phyloP scores from a whole-genome alignment of 2,113 vertebrate genomes.

The Eonycteris spelaea region DNA sequence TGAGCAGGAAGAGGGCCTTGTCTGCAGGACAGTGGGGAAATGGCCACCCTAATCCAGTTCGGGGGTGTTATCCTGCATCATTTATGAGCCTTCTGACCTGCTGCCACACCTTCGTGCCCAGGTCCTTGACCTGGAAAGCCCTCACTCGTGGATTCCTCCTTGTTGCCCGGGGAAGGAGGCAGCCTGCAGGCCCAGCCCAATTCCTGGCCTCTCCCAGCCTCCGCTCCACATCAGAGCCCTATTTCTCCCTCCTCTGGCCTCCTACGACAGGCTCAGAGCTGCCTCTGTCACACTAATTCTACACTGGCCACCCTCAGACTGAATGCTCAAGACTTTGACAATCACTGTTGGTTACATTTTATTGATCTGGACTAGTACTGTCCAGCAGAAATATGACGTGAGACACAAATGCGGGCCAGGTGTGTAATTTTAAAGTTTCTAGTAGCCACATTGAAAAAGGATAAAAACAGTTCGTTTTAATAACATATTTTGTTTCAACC shows the following conservation, averaged over 20 bases:
- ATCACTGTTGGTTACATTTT: background rate
- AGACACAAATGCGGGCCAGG: accelerated
- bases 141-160: background rate
- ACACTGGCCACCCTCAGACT: too few species aligned
- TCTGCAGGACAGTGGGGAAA: background rate
- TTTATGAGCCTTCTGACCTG: background rate
- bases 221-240: background rate
- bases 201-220: background rate
- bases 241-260: background rate
- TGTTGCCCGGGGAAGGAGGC: background rate
- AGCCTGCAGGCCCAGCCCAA: background rate
- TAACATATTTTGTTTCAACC: background rate
- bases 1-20: background rate
- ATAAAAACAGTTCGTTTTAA: background rate
- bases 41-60: background rate
- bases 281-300: background rate
- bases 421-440: background rate
- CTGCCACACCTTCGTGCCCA: background rate
- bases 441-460: background rate
- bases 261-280: background rate
- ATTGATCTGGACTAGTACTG: background rate
- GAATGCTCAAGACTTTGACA: background rate
- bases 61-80: background rate
- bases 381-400: background rate
- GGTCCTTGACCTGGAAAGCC: background rate